Evolutionary conservation across 2,113 vertebrate genomes (phyloP).

Genomic region (Corythaixoides concolor): DNA sequence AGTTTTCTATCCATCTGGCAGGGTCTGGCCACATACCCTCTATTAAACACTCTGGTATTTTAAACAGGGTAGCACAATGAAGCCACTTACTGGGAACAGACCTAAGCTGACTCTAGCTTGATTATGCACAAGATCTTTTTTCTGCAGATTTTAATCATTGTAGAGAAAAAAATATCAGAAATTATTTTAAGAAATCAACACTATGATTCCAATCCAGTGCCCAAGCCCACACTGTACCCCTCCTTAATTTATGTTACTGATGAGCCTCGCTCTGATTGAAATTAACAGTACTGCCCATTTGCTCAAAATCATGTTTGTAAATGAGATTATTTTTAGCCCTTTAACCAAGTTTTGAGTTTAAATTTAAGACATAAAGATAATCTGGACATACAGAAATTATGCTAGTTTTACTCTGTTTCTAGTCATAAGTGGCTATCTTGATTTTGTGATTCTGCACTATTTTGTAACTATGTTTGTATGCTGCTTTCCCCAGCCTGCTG

Average conservation of each 20-base stretch:
- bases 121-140: background rate
- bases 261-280: background rate
- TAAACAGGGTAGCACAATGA: background rate
- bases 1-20: background rate
- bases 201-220: background rate
- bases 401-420: background rate
- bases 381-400: background rate
- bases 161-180: background rate
- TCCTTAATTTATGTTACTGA: background rate
- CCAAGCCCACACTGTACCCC: background rate
- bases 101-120: background rate
- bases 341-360: background rate
- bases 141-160: background rate
- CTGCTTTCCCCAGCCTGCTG: background rate
- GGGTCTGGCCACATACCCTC: background rate
- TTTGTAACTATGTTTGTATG: background rate
- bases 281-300: background rate
- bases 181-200: background rate
- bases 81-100: background rate
- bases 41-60: background rate
- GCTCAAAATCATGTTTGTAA: background rate
- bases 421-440: background rate
- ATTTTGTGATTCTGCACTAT: background rate
- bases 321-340: background rate
- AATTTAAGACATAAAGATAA: background rate